phyloP scores from a whole-genome alignment of 2,113 vertebrate species.

The Nipponia nippon region DNA sequence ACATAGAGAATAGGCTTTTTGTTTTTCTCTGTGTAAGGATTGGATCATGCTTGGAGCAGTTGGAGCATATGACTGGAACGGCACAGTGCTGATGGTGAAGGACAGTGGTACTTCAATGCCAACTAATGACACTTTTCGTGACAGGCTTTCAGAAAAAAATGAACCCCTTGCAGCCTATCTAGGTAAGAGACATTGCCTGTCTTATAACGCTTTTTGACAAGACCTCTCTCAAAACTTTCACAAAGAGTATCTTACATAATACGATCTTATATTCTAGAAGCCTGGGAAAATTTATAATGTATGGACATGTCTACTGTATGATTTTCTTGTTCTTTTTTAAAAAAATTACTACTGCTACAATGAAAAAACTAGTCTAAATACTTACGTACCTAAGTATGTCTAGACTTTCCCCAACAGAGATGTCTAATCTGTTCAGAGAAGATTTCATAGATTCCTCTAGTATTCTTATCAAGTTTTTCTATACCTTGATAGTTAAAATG shows the following conservation, averaged over 20 bases:
- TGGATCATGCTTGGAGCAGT: slow-evolving; percentile 93
- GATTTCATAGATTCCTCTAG: background rate
- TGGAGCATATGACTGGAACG: slow-evolving; percentile 97
- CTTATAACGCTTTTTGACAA: background rate
- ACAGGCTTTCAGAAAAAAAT: slow-evolving; percentile 73
- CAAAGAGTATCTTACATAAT: background rate
- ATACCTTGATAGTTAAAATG: background rate
- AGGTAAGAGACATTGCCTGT: slow-evolving; percentile 72
- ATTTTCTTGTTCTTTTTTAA: background rate
- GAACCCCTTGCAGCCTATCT: slow-evolving; percentile 89
- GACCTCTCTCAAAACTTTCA: background rate
- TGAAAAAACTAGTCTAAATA: background rate
- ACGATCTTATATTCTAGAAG: background rate
- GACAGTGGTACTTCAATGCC: slow-evolving; percentile 66
- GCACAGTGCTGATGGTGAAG: slow-evolving; percentile 89
- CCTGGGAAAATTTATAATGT: background rate
- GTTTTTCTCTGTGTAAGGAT: slow-evolving; percentile 67
- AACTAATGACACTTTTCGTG: slow-evolving; percentile 77
- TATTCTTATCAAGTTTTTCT: background rate
- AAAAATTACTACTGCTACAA: background rate
- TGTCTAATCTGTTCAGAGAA: background rate
- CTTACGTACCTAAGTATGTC: background rate
- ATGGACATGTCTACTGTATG: background rate
- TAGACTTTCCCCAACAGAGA: background rate
- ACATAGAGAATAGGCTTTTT: background rate